Conservation (phyloP, 2,113 vertebrate genomes). For the Tragelaphus imberbis region DNA sequence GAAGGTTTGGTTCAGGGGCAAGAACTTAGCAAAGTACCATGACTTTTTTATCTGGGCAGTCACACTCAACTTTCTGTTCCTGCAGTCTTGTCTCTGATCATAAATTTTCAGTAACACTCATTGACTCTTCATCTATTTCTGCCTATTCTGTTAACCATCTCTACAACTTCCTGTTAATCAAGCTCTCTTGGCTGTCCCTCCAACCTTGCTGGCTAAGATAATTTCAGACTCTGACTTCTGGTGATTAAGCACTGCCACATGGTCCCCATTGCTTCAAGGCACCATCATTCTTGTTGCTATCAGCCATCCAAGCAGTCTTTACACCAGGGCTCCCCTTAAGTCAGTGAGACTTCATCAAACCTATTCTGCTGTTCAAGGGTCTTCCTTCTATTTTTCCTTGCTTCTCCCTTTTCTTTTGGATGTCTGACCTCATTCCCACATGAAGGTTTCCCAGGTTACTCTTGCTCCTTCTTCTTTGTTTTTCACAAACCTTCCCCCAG, state of each 20-base stretch:
- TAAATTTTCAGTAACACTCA: not conserved
- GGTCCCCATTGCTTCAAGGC: not conserved
- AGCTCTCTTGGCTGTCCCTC: not conserved
- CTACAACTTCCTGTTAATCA: not conserved
- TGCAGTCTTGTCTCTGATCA: not conserved
- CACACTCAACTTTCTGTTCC: not conserved
- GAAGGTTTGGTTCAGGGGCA: not conserved
- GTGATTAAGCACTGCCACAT: not conserved
- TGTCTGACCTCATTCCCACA: not conserved
- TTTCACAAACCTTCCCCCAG: not conserved
- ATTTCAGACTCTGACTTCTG: not conserved
- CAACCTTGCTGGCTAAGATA: not conserved
- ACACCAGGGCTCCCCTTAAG: not conserved
- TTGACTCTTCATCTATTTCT: not conserved
- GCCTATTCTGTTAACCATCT: not conserved
- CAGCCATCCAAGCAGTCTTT: not conserved
- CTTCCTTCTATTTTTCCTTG: not conserved
- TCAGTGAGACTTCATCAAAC: not conserved
- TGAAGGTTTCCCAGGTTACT: not conserved
- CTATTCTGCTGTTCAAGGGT: not conserved
- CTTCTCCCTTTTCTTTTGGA: not conserved
- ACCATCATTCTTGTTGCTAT: not conserved
- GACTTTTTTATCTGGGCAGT: not conserved
- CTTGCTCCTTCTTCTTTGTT: not conserved
- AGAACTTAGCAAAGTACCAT: not conserved